Base-by-base conservation (phyloP, 2,113 vertebrate species). In the Trematocara nigrifrons region DNA sequence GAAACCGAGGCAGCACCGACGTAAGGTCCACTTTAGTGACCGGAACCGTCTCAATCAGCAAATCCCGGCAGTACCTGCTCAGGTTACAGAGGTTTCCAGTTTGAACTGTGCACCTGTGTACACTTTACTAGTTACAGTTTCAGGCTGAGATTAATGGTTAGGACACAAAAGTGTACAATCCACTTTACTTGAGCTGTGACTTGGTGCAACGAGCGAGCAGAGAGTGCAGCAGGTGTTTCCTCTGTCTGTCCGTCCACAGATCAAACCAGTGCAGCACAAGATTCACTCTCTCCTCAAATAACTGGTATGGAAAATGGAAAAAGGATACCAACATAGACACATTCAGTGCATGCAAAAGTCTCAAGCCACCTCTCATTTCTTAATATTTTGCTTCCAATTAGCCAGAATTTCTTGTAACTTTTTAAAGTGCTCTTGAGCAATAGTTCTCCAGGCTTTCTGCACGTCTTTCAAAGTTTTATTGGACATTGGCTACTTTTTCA, bases 251-350 rank as follows among this genome's bases (percentile, higher is more conserved):
- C 1, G 95, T 97, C 97, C 97, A 98, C 76, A 98, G 92, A 85
- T 97, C 97, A 94, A 98, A 98, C 97, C 97, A 98, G 84, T 97
- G 97, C 33, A 96, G 88, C 92, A 97, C 89, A 2, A 98, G 96
- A n/a, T 90, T 93, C 26, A 95, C 91, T 93, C 97, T 96, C 93
- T 98, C 97, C 90, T 97, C 96, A 94, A 97, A 98, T 78, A 98
- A 95, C 97, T 98, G 66, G 11, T 56, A 87, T 59, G 3, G 54
- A 5, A 38, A 81, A 81, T 2, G 5, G 4, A 15, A 29, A 53
- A 7, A 64, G 2, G 9, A 87, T 51, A 8, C 3, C 10, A 35
- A 33, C 20, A 20, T 29, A 22, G n/a, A 69, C 7, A 71, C 12
- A 71, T 71, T 45, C 20, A 71, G 66, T 6, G 1, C 2, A 0